Evolutionary conservation across 2,797 vertebrate species (phyloP).

Genomic region (Cynodonichthys magdalenae): DNA sequence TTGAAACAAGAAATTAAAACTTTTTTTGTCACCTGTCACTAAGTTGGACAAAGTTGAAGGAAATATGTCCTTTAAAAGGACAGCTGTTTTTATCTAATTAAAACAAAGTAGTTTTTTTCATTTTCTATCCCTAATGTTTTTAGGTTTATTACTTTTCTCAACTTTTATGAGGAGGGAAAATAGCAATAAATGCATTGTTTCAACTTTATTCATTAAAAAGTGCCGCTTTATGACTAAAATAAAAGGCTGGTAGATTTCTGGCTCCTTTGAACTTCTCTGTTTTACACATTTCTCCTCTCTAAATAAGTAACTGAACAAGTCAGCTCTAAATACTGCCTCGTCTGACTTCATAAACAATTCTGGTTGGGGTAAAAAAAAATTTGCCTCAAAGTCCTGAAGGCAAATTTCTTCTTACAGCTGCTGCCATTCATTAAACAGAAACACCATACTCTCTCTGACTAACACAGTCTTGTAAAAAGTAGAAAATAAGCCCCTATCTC

Average conservation of each 20-base stretch:
- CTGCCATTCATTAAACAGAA: slow-evolving; percentile 4
- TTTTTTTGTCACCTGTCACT: too few species aligned
- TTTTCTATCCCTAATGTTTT: too few species aligned
- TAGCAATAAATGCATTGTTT: too few species aligned
- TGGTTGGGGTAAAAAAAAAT: not conserved
- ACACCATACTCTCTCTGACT: not conserved
- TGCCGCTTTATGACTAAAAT: not conserved
- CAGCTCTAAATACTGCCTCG: not conserved
- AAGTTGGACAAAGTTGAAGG: too few species aligned
- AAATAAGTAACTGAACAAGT: not conserved
- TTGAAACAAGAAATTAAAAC: too few species aligned
- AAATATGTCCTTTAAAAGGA: too few species aligned
- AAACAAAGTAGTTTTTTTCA: too few species aligned
- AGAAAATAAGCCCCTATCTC: not conserved
- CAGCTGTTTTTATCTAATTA: too few species aligned
- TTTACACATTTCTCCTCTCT: not conserved
- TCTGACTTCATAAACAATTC: not conserved
- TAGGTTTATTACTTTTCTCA: too few species aligned
- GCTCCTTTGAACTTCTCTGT: not conserved
- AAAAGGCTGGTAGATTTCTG: not conserved
- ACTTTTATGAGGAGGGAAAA: too few species aligned
- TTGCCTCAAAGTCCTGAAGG: not conserved
- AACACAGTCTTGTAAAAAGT: not conserved
- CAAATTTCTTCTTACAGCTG: slow-evolving; percentile 5
- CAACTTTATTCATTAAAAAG: not conserved